Base-by-base conservation (phyloP, 2,888 invertebrate genomes). In the Zaprionus bogoriensis region DNA sequence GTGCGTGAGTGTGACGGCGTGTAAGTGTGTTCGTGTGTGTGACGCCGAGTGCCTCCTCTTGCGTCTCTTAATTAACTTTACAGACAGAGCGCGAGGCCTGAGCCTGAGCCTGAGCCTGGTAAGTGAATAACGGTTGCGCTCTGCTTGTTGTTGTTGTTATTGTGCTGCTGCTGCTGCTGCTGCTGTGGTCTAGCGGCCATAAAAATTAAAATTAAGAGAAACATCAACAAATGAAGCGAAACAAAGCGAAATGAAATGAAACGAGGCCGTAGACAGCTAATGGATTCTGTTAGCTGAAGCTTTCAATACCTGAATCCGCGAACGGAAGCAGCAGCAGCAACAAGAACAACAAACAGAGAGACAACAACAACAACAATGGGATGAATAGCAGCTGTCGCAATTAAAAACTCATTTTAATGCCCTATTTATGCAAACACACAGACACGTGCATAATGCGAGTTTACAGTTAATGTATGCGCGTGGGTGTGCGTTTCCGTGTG, bases 361-460 rank as follows among this genome's bases (percentile, higher is more conserved):
- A n/a, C 30, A 36, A 1, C 4, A 10, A 27, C 12, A 50, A 25
- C 4, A 28, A 38, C 17, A 44, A 30, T 9, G 47, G 64, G 50
- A 66, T 65, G 28, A 52, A 53, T 32, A 58, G 57, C 85, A 62
- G 83, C 75, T 75, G 79, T 67, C 65, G 87, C 71, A 87, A 80
- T 80, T 74, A 87, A 80, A 81, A 75, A 64, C 66, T 64, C 54
- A 78, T 78, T 80, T 87, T 67, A 79, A 79, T 85, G 72, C 67
- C 63, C 50, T 57, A 68, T 73, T 80, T 77, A 75, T 75, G 59
- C 75, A 82, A 25, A 69, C 51, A 70, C 54, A 73, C 53, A 53
- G 48, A 79, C 36, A 47, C 23, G 25, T 38, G n/a, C 12, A 47
- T 51, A 45, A 51, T 73, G 60, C 53, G 63, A 51, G 62, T 54